These are phyloP conservation scores for Allacma fusca DNA, from an alignment of 2,888 invertebrate species.

Conservation along the genomic window DNA sequence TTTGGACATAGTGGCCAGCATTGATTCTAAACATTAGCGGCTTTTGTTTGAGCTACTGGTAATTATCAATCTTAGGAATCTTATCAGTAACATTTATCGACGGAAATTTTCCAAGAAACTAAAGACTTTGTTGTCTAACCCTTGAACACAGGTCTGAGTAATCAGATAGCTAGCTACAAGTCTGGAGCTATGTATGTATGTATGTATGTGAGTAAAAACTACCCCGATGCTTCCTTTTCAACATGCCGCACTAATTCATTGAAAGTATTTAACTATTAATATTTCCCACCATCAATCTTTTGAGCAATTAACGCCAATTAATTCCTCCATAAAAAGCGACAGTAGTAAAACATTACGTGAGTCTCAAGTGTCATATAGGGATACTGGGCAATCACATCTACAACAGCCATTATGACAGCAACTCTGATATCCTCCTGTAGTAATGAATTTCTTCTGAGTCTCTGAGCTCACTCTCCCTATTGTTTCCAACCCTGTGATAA, in stretches of 20 bases:
- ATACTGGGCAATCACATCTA: neutral
- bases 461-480: neutral
- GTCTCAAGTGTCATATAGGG: neutral
- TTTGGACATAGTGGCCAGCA: neutral
- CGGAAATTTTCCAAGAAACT: neutral
- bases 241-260: neutral
- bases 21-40: neutral
- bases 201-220: too few species aligned
- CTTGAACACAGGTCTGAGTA: too few species aligned
- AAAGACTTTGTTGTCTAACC: neutral
- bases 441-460: neutral
- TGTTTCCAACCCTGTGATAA: slow-evolving; percentile 3
- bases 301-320: slow-evolving; percentile 1
- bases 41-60: neutral
- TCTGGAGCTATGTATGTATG: too few species aligned
- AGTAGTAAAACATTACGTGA: neutral
- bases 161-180: too few species aligned
- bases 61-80: neutral
- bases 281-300: slow-evolving; percentile 10
- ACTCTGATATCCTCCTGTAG: neutral
- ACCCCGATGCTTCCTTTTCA: neutral
- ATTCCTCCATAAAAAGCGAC: neutral
- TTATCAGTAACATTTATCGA: neutral
- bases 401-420: neutral
- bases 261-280: neutral